Evolutionary conservation across 2,113 vertebrate genomes (phyloP).

Genomic region (Melanerpes formicivorus): DNA sequence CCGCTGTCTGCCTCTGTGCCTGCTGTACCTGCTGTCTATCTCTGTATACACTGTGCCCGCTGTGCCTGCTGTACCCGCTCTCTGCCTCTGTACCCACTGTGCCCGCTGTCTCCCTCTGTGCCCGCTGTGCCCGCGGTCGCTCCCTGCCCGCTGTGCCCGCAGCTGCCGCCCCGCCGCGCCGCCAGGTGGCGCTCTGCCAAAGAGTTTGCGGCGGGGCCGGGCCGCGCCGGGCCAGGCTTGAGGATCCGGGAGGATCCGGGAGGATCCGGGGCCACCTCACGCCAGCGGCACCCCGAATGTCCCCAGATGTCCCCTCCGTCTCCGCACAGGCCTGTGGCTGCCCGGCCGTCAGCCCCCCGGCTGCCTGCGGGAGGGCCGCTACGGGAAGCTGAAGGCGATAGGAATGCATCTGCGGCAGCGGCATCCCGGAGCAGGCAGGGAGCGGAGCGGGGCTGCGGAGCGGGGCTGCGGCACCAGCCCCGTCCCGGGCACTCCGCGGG

Average conservation of each 20-base stretch:
- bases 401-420: not conserved
- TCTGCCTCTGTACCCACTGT: not conserved
- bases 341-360: not conserved
- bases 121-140: not conserved
- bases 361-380: not conserved
- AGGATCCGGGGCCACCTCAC: not conserved
- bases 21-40: not conserved
- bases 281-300: not conserved
- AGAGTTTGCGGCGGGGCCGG: not conserved
- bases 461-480: not conserved
- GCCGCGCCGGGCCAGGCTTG: not conserved
- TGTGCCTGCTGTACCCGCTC: too few species aligned
- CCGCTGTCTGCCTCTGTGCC: too few species aligned
- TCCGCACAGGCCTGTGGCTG: not conserved
- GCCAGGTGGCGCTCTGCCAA: conserved; percentile 2
- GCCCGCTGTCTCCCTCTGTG: not conserved
- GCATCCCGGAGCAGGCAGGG: not conserved
- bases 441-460: not conserved
- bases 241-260: too few species aligned
- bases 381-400: not conserved
- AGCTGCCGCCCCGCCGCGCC: not conserved
- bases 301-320: not conserved
- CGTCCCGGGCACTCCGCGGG: not conserved
- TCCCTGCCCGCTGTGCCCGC: not conserved
- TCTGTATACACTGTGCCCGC: too few species aligned